phyloP scores from a whole-genome alignment of 2,888 invertebrate genomes.

The Epinotia brunnichana region DNA sequence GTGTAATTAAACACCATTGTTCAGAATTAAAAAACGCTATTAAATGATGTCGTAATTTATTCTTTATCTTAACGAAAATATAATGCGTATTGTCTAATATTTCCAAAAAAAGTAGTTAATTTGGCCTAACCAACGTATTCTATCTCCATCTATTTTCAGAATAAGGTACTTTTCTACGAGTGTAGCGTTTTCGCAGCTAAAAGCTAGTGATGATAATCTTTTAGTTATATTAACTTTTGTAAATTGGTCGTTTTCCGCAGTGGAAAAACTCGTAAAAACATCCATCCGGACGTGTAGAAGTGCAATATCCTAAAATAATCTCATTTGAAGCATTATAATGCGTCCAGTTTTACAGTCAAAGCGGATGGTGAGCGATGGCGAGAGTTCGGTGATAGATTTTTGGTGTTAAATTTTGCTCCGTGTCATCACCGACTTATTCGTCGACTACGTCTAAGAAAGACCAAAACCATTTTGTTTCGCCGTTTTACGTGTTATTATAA shows the following conservation, averaged over 20 bases:
- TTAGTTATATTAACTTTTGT: slow-evolving; percentile 82
- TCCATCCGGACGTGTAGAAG: slow-evolving; percentile 79
- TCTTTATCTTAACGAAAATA: neutral
- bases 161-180: slow-evolving; percentile 86
- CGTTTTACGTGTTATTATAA: slow-evolving; percentile 72
- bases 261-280: slow-evolving; percentile 73
- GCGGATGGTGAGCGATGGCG: slow-evolving; percentile 84
- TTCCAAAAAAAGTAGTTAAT: slow-evolving; percentile 57
- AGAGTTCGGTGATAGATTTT: slow-evolving; percentile 84
- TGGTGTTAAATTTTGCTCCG: slow-evolving; percentile 83
- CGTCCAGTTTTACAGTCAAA: slow-evolving; percentile 81
- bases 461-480: slow-evolving; percentile 71
- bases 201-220: slow-evolving; percentile 86
- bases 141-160: slow-evolving; percentile 89
- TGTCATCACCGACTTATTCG: slow-evolving; percentile 81
- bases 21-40: slow-evolving; percentile 2
- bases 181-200: slow-evolving; percentile 85
- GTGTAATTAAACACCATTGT: slow-evolving; percentile 2
- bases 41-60: slow-evolving; percentile 17
- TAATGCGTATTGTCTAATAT: neutral
- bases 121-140: slow-evolving; percentile 80
- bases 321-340: slow-evolving; percentile 82
- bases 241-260: slow-evolving; percentile 79
- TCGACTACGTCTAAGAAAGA: slow-evolving; percentile 72
- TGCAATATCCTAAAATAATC: slow-evolving; percentile 76